A percentile compares a stretch with the other conserved stretches of the same genome.
Evolutionary conservation across 2,113 vertebrate species (phyloP).

Genomic region (Amphilophus citrinellus): DNA sequence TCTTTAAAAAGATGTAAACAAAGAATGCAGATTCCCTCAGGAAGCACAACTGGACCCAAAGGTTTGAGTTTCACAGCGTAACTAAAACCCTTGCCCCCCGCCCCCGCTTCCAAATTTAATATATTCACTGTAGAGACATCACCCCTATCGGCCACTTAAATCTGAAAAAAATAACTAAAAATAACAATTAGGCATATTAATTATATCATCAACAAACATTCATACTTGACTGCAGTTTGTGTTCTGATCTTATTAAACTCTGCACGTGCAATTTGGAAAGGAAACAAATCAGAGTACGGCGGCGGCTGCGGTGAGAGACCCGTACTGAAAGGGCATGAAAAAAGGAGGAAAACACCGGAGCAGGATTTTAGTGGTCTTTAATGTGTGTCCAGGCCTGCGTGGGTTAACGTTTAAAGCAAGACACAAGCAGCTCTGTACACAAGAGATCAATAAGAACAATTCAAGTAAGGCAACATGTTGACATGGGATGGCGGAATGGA

Average conservation of each 20-base stretch:
- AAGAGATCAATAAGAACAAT: conserved; percentile 54
- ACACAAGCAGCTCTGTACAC: conserved; percentile 59
- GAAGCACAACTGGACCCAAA: conserved; percentile 61
- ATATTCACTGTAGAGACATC: background rate
- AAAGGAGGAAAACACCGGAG: conserved; percentile 31
- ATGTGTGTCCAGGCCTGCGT: background rate
- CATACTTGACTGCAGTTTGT: background rate
- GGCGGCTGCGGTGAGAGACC: background rate
- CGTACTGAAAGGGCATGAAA: background rate
- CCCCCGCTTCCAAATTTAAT: background rate
- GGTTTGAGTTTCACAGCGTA: conserved; percentile 24
- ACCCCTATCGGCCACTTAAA: background rate
- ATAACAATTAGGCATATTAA: conserved; percentile 6
- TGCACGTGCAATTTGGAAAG: conserved; percentile 21
- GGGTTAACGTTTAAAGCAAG: conserved; percentile 43
- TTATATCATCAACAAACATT: conserved; percentile 8
- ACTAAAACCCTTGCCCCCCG: background rate
- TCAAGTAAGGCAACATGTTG: conserved; percentile 82
- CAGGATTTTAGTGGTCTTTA: conserved; percentile 40
- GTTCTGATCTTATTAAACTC: conserved; percentile 21
- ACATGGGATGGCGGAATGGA: conserved; percentile 65
- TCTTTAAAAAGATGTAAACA: conserved; percentile 60
- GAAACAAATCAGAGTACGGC: background rate
- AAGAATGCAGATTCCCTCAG: conserved; percentile 49
- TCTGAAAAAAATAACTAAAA: background rate